These are phyloP conservation scores for Dissostichus mawsoni DNA, from an alignment of 2,113 vertebrate genomes.

Conservation along the genomic window DNA sequence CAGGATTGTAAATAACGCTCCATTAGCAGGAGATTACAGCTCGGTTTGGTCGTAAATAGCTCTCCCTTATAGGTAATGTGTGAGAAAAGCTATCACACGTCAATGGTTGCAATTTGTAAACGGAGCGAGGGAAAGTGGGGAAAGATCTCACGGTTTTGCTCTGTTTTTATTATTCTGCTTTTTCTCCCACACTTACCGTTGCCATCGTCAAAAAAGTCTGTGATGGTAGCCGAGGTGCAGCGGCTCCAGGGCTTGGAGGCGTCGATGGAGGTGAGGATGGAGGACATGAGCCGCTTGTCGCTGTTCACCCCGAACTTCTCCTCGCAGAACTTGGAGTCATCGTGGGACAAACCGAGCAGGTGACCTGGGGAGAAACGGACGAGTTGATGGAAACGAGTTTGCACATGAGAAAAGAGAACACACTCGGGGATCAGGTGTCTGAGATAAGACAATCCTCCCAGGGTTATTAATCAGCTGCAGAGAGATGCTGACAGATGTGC, in stretches of 20 bases:
- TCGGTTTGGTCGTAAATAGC: constrained; percentile 28
- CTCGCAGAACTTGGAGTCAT: constrained; percentile 98
- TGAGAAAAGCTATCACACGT: constrained; percentile 5
- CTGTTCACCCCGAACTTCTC: constrained; percentile 94
- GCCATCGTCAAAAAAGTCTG: constrained; percentile 96
- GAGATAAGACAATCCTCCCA: background rate
- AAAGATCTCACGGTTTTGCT: background rate
- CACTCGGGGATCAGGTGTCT: background rate
- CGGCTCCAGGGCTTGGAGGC: constrained; percentile 99
- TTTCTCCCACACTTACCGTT: constrained; percentile 86
- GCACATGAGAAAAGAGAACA: constrained; percentile 12
- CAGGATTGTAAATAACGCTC: constrained; percentile 31
- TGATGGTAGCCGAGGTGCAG: constrained; percentile 97
- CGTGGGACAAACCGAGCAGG: constrained; percentile 96
- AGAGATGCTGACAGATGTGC: constrained; percentile 50
- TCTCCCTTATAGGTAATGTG: background rate
- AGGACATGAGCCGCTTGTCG: constrained; percentile 98
- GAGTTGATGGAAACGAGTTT: background rate
- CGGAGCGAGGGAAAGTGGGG: background rate
- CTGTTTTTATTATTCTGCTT: background rate
- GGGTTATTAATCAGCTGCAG: constrained; percentile 22
- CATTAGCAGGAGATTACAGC: constrained; percentile 22
- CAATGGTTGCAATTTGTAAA: constrained; percentile 36
- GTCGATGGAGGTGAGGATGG: constrained; percentile 96
- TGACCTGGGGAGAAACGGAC: constrained; percentile 86